Evolutionary conservation across 2,113 vertebrate genomes (phyloP), one percentile per base, ranked within the genome.

Genomic region (Phyllopteryx taeniolatus): DNA sequence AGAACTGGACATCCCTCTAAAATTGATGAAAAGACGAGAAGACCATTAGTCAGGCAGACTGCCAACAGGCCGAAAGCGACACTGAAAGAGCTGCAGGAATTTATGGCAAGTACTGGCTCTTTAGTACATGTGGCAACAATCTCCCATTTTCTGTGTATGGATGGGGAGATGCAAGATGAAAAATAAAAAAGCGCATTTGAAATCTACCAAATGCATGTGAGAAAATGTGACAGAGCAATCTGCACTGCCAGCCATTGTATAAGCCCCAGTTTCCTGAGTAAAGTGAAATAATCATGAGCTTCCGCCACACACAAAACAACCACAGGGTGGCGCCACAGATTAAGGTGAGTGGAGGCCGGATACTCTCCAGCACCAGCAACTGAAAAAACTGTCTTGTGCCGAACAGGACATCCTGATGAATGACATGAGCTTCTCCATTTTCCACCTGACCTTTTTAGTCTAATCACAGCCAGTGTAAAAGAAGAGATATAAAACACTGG

Each of bases 381-480:
- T n/a, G 2, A 61, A 57, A 13, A 20, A 22, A 68, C 39, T 74
- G 60, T 70, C 62, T 66, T 17, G 43, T 27, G 44, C 70, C 59
- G 54, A 27, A 61, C 69, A 14, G 31, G 70, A 22, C 72, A 27
- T 70, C 69, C 59, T 72, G 42, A 79, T n/a, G 12, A 74, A 39
- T 74, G 81, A 72, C 17, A 80, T 70, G 68, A 65, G 80, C 14
- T 86, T 86, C 85, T 84, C 72, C 68, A 77, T 87, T 80, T 83
- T 71, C 70, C 67, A 74, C 59, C 77, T 87, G 85, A 78, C 77
- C 86, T 91, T 83, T 87, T 77, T 66, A 77, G 44, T 79, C 73
- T 90, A 87, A 89, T 88, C 82, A 83, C 67, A 76, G 73, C 83
- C 85, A 89, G 80, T 90, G 89, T 86, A 87, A 82, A 88, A 83